Base-by-base conservation (phyloP, 2,888 invertebrate species). In the Drosophila kokeensis region DNA sequence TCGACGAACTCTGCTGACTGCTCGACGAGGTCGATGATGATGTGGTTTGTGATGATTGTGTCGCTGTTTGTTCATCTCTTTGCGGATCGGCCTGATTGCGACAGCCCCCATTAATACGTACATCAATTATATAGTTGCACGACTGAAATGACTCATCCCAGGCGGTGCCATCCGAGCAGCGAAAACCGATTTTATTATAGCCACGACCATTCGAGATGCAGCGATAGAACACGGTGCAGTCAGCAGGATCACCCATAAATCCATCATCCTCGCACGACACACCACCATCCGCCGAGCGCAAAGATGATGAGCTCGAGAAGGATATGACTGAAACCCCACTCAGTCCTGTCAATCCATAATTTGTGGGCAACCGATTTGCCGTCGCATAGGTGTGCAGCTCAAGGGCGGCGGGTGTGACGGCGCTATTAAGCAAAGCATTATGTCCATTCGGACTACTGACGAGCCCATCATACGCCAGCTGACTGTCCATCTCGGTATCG, bases 141-240 rank as follows among this genome's bases (percentile, higher is more conserved):
- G 95, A 94, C 90, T 95, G 94, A 69, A 95, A 93, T 60, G 94
- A 93, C 67, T 95, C 94, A 93, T 96, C 96, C 97, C 97, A 97
- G 38, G 96, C 95, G 7, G 97, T 97, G 58, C 96, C 96, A 63
- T 95, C 94, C 4, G 95, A 96, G 92, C 97, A 97, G 18, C 93
- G 93, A 91, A 96, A 97, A 73, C 96, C 95, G 90, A 96, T 95
- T 92, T 94, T 95, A 54, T 93, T 95, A 82, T 94, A 96, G 70
- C 94, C 95, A 34, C 94, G 93, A 0, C 95, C 95, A 87, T 95
- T 94, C 68, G 94, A 93, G 29, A 96, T 96, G 92, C 97, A 97
- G 79, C 97, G 94, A 90, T 96, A 96, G 93, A 97, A 97, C 91
- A 95, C 96, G 70, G 94, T 95, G 89, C 97, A 97, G 87, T 97